Conservation (phyloP, 2,888 invertebrate species). For the Harpalus rufipes region DNA sequence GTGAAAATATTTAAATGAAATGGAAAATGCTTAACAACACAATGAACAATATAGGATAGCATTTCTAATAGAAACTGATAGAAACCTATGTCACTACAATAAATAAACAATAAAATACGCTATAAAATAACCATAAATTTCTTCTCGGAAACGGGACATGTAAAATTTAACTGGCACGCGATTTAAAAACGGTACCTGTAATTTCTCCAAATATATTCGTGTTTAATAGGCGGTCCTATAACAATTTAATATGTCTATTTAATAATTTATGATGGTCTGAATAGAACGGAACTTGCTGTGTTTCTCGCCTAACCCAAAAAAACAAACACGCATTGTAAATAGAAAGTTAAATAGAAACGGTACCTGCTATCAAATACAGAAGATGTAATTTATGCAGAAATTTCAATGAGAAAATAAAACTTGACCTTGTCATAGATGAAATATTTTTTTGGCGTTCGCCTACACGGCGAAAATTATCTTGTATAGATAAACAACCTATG, state of each 20-base stretch:
- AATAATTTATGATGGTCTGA: slow-evolving; percentile 13
- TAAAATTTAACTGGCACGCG: neutral
- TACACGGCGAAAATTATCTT: too few relatives aligned
- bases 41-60: neutral
- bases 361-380: neutral
- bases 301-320: slow-evolving; percentile 1
- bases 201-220: slow-evolving; percentile 41
- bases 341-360: slow-evolving; percentile 27
- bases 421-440: neutral
- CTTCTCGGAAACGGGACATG: slow-evolving; percentile 18
- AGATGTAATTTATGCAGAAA: slow-evolving; percentile 9
- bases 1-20: neutral
- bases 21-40: neutral
- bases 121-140: slow-evolving; percentile 1
- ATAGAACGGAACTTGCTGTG: slow-evolving; percentile 10
- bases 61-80: slow-evolving; percentile 25
- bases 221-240: neutral
- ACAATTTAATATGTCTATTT: neutral
- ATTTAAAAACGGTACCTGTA: slow-evolving; percentile 38
- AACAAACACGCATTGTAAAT: slow-evolving; percentile 15
- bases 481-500: too few relatives aligned
- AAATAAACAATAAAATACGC: neutral
- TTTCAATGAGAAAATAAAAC: neutral
- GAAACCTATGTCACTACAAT: slow-evolving; percentile 2
- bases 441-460: too few relatives aligned